These are phyloP conservation scores for Aphodius sticticus DNA, from an alignment of 2,888 invertebrate species.

Conservation along the genomic window DNA sequence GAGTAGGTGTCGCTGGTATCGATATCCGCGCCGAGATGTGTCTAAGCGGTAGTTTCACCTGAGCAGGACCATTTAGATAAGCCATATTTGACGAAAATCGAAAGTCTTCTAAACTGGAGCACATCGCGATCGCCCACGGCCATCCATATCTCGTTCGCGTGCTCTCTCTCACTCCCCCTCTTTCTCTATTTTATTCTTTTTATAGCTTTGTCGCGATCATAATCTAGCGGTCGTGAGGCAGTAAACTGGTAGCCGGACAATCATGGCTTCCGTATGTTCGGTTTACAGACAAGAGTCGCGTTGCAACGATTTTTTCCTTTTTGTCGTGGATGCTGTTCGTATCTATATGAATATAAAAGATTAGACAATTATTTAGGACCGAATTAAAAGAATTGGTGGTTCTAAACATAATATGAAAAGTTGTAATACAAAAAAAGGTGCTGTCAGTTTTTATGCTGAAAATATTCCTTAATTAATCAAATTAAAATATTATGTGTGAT, in stretches of 20 bases:
- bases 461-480: too few relatives aligned
- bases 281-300: not conserved
- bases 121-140: slow-evolving; percentile 43
- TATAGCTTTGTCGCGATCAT: slow-evolving; percentile 4
- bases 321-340: too few relatives aligned
- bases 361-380: too few relatives aligned
- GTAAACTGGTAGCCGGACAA: not conserved
- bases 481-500: too few relatives aligned
- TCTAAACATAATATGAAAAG: too few relatives aligned
- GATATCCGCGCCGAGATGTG: slow-evolving; percentile 18
- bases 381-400: too few relatives aligned
- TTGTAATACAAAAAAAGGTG: too few relatives aligned
- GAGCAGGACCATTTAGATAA: slow-evolving; percentile 49
- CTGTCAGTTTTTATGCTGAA: too few relatives aligned
- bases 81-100: slow-evolving; percentile 53
- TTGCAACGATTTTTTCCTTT: too few relatives aligned
- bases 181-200: not conserved
- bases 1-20: slow-evolving; percentile 34
- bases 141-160: not conserved
- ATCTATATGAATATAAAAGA: too few relatives aligned
- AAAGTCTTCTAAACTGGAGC: slow-evolving; percentile 52
- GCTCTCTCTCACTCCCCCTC: not conserved
- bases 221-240: not conserved
- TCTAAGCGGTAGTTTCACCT: slow-evolving; percentile 46
- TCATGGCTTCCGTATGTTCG: not conserved